A percentile compares a stretch with the other conserved stretches of the same genome.
Conservation (phyloP, 2,797 vertebrate genomes). For the Sitta carolinensis region DNA sequence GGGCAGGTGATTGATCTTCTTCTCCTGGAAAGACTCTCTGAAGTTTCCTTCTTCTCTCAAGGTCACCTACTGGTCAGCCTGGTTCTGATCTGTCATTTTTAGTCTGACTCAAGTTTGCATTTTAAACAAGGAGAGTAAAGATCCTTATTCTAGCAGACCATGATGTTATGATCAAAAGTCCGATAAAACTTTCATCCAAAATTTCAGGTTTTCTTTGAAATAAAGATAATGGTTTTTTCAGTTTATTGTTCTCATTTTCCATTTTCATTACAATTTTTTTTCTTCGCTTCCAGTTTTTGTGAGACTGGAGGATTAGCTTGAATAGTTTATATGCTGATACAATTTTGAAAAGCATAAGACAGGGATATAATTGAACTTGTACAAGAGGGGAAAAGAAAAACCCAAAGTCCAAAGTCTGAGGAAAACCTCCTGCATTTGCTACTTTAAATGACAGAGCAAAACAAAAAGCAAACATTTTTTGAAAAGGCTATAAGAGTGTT, state of each 20-base stretch:
- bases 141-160: background rate
- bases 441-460: fast-evolving
- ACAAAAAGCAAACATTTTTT: background rate
- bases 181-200: background rate
- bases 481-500: background rate
- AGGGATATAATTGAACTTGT: background rate
- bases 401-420: fast-evolving
- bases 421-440: background rate
- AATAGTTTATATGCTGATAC: background rate
- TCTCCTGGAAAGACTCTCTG: background rate
- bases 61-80: background rate
- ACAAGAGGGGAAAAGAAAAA: background rate
- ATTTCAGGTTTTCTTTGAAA: background rate
- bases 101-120: background rate
- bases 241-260: background rate
- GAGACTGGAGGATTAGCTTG: background rate
- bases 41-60: background rate
- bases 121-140: background rate
- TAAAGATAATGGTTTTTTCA: background rate
- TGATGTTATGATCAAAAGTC: background rate
- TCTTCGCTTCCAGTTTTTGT: background rate
- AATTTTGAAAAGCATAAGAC: background rate
- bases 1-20: background rate
- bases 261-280: background rate
- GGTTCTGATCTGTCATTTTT: background rate